Base-by-base conservation (phyloP, 2,888 invertebrate genomes). In the Volucella inflata region DNA sequence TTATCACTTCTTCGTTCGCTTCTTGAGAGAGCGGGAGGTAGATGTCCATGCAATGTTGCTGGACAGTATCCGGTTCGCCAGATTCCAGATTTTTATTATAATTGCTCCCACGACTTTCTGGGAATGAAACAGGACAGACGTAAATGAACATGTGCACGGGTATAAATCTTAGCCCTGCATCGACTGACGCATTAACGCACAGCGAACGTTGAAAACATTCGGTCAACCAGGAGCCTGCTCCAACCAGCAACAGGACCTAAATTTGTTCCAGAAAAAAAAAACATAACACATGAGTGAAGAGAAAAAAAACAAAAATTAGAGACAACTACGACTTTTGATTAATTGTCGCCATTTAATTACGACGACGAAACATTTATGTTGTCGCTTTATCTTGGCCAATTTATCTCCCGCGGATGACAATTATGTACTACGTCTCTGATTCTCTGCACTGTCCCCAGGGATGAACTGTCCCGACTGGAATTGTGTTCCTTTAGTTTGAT, bases 331-430 rank as follows among this genome's bases (percentile, higher is more conserved):
- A 77, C 91, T 90, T 92, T 91, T 91, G 91, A 91, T 91, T 91
- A 91, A 91, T 91, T 91, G 91, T 90, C 90, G 91, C 90, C 92
- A 90, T 91, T 91, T 91, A 92, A 91, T 91, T 92, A 91, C 91
- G 91, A 88, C 88, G 89, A 89, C 87, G 88, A 77, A 89, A 89
- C 89, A 89, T 89, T 89, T 89, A 88, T 87, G 89, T 88, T 88
- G 87, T 87, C 88, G 87, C 88, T 88, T 87, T 87, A 85, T 85
- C 85, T 85, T 81, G 77, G 81, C 80, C 77, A 85, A 85, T 85
- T 85, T 77, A 85, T 85, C 85, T 85, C 72, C 9, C 11, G 76
- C 81, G 55, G 57, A 65, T 76, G 67, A 57, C 48, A 71, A 75
- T 84, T 84, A 51, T 75, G 62, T 70, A 60, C 65, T 71, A 46